Base-by-base conservation (phyloP, 2,797 vertebrate species). In the Hafferia zeledoni region DNA sequence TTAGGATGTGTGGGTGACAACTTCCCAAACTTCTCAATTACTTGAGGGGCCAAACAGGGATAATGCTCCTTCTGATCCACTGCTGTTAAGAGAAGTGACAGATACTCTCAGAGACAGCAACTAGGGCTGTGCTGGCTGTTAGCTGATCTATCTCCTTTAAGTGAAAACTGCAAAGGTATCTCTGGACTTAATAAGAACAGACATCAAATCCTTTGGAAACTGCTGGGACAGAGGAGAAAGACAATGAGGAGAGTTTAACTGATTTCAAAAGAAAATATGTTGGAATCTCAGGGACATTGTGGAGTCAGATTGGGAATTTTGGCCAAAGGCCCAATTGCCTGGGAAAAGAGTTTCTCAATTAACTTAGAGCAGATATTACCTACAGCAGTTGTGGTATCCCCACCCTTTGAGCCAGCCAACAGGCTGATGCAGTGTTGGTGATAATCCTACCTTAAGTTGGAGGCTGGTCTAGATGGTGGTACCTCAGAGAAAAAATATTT, bases 401-500 rank as follows among this genome's bases (percentile, higher is more conserved):
- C 22, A 31, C 7, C 8, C 18, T 55, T 67, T 25, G n/a, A 82
- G 19, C 11, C 74, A 84, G 61, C 4, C 24, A 37, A 24, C 0
- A 0, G 11, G 2, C 35, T 37, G 7, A 13, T 15, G 19, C 0
- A 2, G 1, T 27, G 14, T 7, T 61, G 24, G 4, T 37, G 3
- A 5, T 8, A 53, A 11, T 33, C 16, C 17, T 65, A 1, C 22
- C 57, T 52, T 13, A 79, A 76, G 4, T 0, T 27, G 19, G 12
- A 76, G 17, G 5, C 2, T 79, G n/a, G 6, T 53, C 30, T 71
- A 53, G 9, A 20, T 22, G 23, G 25, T 55, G 22, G 5, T 8
- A 41, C 5, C 23, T 56, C 1, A 2, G 13, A 10, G 7, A 75
- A 77, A 82, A 82, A 31, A 6, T 37, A 31, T 74, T 74, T 81